A percentile compares a stretch with the other conserved stretches of the same genome.
These are phyloP conservation scores for Leucophora obtusa DNA, from an alignment of 2,888 invertebrate genomes.

Conservation along the genomic window DNA sequence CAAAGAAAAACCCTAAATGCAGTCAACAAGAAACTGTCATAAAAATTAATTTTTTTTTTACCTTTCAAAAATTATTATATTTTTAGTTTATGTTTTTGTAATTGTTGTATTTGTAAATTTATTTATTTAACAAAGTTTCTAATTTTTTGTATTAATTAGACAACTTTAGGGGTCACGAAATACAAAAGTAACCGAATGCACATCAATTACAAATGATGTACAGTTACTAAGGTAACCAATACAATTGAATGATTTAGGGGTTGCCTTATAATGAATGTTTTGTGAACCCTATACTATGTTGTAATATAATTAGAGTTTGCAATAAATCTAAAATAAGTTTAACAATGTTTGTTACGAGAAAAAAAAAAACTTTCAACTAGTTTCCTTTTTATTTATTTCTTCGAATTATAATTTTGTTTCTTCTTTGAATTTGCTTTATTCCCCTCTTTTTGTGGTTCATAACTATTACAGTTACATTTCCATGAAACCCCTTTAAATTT, in stretches of 20 bases:
- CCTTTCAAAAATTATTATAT: constrained; percentile 7
- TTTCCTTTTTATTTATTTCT: constrained; percentile 3
- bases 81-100: neutral
- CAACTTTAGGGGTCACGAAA: neutral
- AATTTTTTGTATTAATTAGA: constrained; percentile 12
- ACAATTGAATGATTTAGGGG: no score
- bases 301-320: no score
- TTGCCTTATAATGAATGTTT: no score
- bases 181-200: neutral
- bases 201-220: neutral
- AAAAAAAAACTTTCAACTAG: neutral
- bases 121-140: neutral
- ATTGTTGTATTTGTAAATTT: neutral
- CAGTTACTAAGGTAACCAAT: neutral
- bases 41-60: constrained; percentile 32
- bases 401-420: constrained; percentile 3
- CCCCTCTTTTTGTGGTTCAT: neutral
- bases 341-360: no score
- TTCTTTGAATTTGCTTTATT: neutral
- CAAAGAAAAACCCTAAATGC: constrained; percentile 25
- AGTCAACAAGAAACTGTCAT: constrained; percentile 48
- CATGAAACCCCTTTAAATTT: neutral
- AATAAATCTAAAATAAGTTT: no score
- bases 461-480: constrained; percentile 9
- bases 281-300: no score